Percentiles rank a stretch among this genome's conserved stretches.
phyloP scores from a whole-genome alignment of 2,113 vertebrate genomes.

The Rhegmatorhina hoffmannsi region DNA sequence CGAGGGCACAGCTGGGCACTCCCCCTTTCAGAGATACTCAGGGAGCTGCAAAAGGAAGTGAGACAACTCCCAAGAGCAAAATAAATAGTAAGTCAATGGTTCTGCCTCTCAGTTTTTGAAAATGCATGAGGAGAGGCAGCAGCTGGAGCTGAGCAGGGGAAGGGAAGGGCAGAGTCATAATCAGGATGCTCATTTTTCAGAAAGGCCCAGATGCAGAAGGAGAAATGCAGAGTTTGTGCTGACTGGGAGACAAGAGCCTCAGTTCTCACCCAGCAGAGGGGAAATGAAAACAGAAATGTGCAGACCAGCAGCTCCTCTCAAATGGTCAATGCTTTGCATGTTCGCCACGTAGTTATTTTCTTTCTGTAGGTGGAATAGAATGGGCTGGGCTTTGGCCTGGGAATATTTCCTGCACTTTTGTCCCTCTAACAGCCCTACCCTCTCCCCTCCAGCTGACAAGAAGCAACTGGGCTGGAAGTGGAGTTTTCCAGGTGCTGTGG shows the following conservation, averaged over 20 bases:
- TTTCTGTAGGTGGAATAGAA: not conserved
- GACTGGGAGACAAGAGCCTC: not conserved
- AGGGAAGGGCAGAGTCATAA: not conserved
- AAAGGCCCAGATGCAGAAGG: constrained; percentile 35
- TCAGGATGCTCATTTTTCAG: constrained; percentile 30
- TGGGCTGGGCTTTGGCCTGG: not conserved
- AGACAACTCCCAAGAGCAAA: not conserved
- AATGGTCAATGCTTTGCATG: not conserved
- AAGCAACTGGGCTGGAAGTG: not conserved
- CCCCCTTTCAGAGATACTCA: not conserved
- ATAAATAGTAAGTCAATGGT: not conserved
- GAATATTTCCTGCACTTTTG: not conserved
- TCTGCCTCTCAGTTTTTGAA: not conserved
- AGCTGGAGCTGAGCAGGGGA: constrained; percentile 23
- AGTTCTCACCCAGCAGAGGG: not conserved
- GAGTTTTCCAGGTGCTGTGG: not conserved
- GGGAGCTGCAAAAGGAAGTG: not conserved
- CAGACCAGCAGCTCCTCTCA: not conserved
- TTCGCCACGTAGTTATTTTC: not conserved
- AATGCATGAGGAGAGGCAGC: not conserved
- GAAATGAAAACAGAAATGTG: constrained; percentile 19
- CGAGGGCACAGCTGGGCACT: not conserved
- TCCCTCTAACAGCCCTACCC: not conserved
- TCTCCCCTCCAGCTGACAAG: not conserved
- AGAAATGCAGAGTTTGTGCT: constrained; percentile 49